Conservation (phyloP, 2,113 vertebrate genomes). For the Synchiropus splendidus region DNA sequence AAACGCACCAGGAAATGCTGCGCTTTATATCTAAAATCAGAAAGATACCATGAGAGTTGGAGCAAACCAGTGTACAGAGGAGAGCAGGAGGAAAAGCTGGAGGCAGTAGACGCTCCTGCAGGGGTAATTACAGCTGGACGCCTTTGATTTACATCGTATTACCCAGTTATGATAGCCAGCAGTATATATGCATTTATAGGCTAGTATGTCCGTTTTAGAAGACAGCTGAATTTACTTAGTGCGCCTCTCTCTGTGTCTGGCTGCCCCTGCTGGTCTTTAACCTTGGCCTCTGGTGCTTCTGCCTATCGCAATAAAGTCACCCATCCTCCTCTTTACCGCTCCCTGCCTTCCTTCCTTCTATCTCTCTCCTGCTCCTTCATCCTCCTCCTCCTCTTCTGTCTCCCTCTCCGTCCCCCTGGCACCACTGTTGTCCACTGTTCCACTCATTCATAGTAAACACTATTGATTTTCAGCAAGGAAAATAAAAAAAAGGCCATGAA, state of each 20-base stretch:
- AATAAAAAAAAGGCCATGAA: constrained; percentile 72
- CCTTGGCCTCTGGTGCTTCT: constrained; percentile 72
- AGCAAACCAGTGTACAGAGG: no score
- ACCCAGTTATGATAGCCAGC: constrained; percentile 15
- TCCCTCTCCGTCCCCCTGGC: constrained; percentile 50
- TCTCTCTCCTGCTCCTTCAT: neutral
- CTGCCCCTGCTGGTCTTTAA: constrained; percentile 66
- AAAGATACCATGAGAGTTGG: no score
- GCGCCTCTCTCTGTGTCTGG: constrained; percentile 42
- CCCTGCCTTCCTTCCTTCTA: constrained; percentile 2
- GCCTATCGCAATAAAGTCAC: constrained; percentile 66
- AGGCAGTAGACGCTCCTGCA: constrained; percentile 5
- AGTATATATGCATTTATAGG: constrained; percentile 47
- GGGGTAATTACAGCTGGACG: constrained; percentile 12
- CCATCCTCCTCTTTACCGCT: constrained; percentile 30
- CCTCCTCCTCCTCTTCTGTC: constrained; percentile 18
- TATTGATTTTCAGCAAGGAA: constrained; percentile 75
- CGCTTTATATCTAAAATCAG: no score
- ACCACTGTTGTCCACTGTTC: constrained; percentile 69
- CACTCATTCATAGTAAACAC: constrained; percentile 79
- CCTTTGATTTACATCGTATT: constrained; percentile 23
- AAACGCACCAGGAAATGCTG: no score
- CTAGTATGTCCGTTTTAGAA: constrained; percentile 47
- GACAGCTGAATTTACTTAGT: constrained; percentile 54
- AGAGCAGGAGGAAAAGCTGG: neutral